Percentiles rank a stretch among this genome's conserved stretches.
Conservation (phyloP, 2,113 vertebrate genomes). For the Sylvicapra grimmia region DNA sequence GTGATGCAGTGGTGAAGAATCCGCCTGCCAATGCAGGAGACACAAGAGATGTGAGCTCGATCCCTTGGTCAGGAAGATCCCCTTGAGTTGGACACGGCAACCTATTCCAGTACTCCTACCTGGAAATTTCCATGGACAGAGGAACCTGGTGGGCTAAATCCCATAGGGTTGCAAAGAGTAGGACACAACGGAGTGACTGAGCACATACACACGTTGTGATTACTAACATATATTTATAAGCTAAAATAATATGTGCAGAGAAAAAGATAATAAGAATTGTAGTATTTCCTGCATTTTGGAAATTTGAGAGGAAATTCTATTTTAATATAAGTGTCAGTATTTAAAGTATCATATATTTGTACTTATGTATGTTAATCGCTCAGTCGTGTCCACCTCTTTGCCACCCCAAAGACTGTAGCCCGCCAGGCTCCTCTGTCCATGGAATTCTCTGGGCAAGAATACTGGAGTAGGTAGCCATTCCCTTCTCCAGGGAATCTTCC, state of each 20-base stretch:
- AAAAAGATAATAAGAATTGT: background rate
- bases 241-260: background rate
- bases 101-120: background rate
- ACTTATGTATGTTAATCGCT: background rate
- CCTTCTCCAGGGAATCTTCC: background rate
- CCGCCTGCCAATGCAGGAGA: background rate
- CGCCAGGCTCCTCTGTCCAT: background rate
- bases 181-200: background rate
- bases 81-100: background rate
- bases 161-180: background rate
- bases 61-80: background rate
- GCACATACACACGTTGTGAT: background rate
- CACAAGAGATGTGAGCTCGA: background rate
- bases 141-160: background rate
- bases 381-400: background rate
- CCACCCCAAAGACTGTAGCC: background rate
- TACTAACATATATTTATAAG: background rate
- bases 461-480: background rate
- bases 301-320: background rate
- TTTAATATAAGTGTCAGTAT: background rate
- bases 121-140: background rate
- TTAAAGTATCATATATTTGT: background rate
- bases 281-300: background rate
- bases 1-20: background rate
- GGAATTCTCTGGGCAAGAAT: background rate